phyloP scores from a whole-genome alignment of 2,113 vertebrate species.

The Hypocryptadius cinnamomeus region DNA sequence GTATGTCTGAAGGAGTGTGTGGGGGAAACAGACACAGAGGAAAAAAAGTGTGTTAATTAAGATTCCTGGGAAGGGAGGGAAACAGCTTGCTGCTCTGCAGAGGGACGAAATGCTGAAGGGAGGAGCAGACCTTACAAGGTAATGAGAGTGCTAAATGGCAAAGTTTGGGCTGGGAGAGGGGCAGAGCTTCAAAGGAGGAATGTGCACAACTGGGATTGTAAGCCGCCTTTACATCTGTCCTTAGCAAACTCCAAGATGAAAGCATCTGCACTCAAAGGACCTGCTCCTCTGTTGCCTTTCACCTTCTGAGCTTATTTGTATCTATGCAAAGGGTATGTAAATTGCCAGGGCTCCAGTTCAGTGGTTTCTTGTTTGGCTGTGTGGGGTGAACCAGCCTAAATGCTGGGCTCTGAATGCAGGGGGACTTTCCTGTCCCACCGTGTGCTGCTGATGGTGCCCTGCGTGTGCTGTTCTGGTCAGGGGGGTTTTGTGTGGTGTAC shows the following conservation, averaged over 20 bases:
- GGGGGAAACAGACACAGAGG: not conserved
- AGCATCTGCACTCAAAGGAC: constrained; percentile 33
- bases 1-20: not conserved
- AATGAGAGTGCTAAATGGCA: constrained; percentile 9
- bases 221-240: constrained; percentile 10
- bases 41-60: constrained; percentile 4
- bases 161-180: constrained; percentile 7
- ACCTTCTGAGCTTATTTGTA: constrained; percentile 39
- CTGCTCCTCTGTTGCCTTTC: constrained; percentile 27
- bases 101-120: constrained; percentile 7
- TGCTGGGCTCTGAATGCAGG: not conserved
- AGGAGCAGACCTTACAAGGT: not conserved
- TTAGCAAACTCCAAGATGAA: constrained; percentile 33
- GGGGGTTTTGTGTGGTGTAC: not conserved
- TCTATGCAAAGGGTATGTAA: constrained; percentile 5
- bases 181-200: constrained; percentile 50
- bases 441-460: not conserved
- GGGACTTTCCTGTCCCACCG: not conserved
- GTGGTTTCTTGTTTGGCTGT: not conserved
- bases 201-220: not conserved
- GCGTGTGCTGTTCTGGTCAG: not conserved
- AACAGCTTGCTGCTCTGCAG: not conserved
- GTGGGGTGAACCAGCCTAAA: not conserved
- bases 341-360: not conserved
- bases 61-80: constrained; percentile 46